phyloP scores from a whole-genome alignment of 37 sponge, comb jelly and placozoan genomes.

The Beroe ovata region DNA sequence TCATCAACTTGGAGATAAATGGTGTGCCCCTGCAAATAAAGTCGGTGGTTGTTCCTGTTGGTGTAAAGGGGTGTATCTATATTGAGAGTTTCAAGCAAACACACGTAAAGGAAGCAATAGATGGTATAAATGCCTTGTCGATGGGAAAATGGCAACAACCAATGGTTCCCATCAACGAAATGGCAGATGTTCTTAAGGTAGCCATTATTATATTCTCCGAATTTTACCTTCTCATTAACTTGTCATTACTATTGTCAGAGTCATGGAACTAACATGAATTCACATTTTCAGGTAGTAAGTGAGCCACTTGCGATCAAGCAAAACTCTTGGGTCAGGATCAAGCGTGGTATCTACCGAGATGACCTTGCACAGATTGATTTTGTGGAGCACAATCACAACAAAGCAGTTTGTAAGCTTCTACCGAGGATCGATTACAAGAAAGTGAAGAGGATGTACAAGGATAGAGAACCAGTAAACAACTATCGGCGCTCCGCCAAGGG shows the following conservation, averaged over 20 bases:
- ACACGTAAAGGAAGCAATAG: slow-evolving; percentile 94
- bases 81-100: slow-evolving; percentile 96
- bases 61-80: slow-evolving; percentile 94
- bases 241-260: too few species aligned
- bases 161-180: slow-evolving; percentile 97
- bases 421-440: slow-evolving; percentile 90
- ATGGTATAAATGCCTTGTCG: slow-evolving; percentile 84
- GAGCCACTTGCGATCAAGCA: slow-evolving; percentile 74
- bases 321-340: slow-evolving; percentile 93
- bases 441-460: slow-evolving; percentile 74
- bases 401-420: slow-evolving; percentile 82
- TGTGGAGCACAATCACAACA: slow-evolving; percentile 63
- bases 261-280: too few species aligned
- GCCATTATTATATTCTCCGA: too few species aligned
- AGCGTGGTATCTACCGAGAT: slow-evolving; percentile 88
- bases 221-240: too few species aligned
- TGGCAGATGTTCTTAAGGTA: slow-evolving; percentile 93
- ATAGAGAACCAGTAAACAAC: slow-evolving; percentile 23
- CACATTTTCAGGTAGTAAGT: slow-evolving; percentile 77
- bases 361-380: slow-evolving; percentile 88
- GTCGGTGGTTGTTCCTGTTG: slow-evolving; percentile 87
- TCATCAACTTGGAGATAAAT: slow-evolving; percentile 74
- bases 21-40: slow-evolving; percentile 90
- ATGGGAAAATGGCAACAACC: slow-evolving; percentile 93
- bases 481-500: slow-evolving; percentile 52